A percentile compares a stretch with the other conserved stretches of the same genome.
Conservation (phyloP, 1,140 invertebrate genomes). For the Oryctes rhinoceros region DNA sequence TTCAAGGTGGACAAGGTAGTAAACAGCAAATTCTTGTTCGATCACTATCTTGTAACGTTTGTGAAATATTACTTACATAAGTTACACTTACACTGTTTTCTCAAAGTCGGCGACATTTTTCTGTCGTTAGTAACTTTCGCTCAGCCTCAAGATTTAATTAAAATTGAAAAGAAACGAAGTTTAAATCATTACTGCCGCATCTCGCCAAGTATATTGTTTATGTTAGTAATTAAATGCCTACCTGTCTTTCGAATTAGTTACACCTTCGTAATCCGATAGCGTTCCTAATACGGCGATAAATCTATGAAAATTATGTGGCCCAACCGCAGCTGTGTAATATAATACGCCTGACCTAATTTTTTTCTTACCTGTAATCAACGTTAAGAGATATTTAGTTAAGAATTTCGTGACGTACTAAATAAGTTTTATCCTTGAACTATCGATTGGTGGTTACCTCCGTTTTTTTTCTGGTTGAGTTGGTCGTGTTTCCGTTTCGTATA, state of each 20-base stretch:
- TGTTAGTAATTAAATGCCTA: background rate
- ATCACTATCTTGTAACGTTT: conserved; percentile 15
- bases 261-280: conserved; percentile 10
- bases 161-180: background rate
- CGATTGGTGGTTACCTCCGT: background rate
- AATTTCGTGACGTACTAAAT: conserved; percentile 26
- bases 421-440: conserved; percentile 29
- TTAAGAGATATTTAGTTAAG: background rate
- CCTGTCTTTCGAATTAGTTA: conserved; percentile 14
- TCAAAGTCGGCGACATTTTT: conserved; percentile 4
- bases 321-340: background rate
- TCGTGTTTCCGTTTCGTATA: background rate
- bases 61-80: background rate
- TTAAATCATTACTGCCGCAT: background rate
- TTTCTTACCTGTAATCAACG: background rate
- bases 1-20: conserved; percentile 21
- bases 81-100: background rate
- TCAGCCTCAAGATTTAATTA: background rate
- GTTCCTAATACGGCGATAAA: background rate
- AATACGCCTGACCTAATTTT: conserved; percentile 18
- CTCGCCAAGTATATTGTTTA: background rate
- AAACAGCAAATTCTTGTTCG: conserved; percentile 22
- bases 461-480: background rate
- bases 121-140: background rate
- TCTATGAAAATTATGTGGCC: background rate